Evolutionary conservation across 2,888 invertebrate genomes (phyloP).

Genomic region (Microdon myrmicae): DNA sequence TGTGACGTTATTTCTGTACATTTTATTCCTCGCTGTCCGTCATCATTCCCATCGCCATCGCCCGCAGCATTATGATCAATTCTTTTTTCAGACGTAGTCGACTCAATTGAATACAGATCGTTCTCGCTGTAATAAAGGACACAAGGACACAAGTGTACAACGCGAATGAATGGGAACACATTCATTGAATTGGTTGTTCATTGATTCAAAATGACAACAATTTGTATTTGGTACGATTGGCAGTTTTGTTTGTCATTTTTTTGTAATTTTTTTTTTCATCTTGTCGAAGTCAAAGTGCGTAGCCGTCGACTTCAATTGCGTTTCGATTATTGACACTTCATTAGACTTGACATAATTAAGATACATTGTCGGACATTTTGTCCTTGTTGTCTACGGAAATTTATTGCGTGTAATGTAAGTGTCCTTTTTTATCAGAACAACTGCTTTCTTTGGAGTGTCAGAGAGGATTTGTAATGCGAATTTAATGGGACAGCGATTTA

Average conservation of each 20-base stretch:
- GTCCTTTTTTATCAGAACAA: constrained; percentile 13
- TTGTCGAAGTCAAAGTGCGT: constrained; percentile 33
- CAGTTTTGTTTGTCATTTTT: constrained; percentile 8
- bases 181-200: constrained; percentile 45
- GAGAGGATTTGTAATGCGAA: constrained; percentile 28
- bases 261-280: constrained; percentile 3
- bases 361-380: constrained; percentile 35
- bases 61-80: too few relatives aligned
- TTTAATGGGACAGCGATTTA: constrained; percentile 34
- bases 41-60: constrained; percentile 15
- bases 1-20: constrained; percentile 44
- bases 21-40: constrained; percentile 38
- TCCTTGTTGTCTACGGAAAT: constrained; percentile 31
- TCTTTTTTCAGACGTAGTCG: constrained; percentile 17
- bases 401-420: constrained; percentile 40
- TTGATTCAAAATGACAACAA: constrained; percentile 49
- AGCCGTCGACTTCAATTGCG: constrained; percentile 22
- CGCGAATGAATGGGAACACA: constrained; percentile 35
- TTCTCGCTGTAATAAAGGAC: neutral
- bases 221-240: constrained; percentile 33
- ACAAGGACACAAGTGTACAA: neutral
- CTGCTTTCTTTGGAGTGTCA: constrained; percentile 2
- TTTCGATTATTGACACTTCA: constrained; percentile 54
- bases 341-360: constrained; percentile 55
- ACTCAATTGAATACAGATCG: constrained; percentile 13